Evolutionary conservation across 30 jellyfish, hydroid and myxozoan genomes (phyloP).

Genomic region (Pelagia noctiluca): DNA sequence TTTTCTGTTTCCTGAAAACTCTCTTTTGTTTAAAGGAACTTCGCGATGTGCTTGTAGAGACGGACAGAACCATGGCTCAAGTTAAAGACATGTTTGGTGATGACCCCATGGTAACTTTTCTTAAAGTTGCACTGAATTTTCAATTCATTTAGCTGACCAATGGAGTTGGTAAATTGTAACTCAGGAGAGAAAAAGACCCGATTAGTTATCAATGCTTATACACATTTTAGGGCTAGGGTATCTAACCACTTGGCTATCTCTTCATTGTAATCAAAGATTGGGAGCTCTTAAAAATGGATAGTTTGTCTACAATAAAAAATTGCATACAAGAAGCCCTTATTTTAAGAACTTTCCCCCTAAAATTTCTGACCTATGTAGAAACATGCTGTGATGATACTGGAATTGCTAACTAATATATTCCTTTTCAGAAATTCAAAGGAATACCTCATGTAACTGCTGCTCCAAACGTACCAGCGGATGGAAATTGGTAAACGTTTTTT

Average conservation of each 20-base stretch:
- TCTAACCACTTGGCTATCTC: too few relatives aligned
- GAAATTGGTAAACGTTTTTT: constrained; percentile 18
- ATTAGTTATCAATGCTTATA: too few relatives aligned
- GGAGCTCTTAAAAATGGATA: too few relatives aligned
- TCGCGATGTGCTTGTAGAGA: constrained; percentile 78
- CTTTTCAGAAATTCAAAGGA: constrained; percentile 60
- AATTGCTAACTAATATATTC: neutral
- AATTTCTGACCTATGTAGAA: neutral
- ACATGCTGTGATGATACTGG: too few relatives aligned
- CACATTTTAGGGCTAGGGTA: too few relatives aligned
- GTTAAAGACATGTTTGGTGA: constrained; percentile 95
- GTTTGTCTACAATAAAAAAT: too few relatives aligned
- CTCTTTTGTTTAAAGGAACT: constrained; percentile 62
- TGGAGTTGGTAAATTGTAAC: too few relatives aligned
- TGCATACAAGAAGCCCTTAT: neutral
- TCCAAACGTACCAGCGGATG: constrained; percentile 37
- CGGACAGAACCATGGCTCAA: constrained; percentile 84
- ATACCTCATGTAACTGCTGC: constrained; percentile 76
- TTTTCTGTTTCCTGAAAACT: neutral
- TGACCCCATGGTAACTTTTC: constrained; percentile 73
- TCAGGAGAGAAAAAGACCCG: neutral
- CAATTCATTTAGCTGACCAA: neutral
- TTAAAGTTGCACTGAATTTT: neutral
- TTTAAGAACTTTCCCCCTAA: neutral
- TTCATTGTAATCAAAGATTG: too few relatives aligned